Evolutionary conservation across 2,888 invertebrate species (phyloP), one percentile per base, ranked within the genome.

Genomic region (Chydorus sphaericus): DNA sequence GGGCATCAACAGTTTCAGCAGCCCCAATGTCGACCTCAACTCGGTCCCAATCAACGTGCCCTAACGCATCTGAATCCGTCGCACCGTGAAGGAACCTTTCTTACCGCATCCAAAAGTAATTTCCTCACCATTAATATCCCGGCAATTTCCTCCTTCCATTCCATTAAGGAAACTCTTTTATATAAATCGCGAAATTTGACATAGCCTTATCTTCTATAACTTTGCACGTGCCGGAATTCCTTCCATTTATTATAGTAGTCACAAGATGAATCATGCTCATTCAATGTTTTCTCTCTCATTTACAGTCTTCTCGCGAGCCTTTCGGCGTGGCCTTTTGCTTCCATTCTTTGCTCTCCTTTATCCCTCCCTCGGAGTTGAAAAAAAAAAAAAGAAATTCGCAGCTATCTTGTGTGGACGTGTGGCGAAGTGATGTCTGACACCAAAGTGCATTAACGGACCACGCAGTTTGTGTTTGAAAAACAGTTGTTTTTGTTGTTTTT

Each of bases 321-420:
- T n/a, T 44, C 44, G 44, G 44, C 28, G 44, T 44, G 44, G 44
- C 44, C 44, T 44, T 44, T 39, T 39, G 39, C n/a, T n/a, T n/a
- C n/a, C n/a, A n/a, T n/a, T n/a, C n/a, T n/a, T n/a, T n/a, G n/a
- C n/a, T 39, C 39, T 39, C n/a, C 11, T 20, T 26, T 26, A 26
- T 44, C 28, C 28, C 28, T 26, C n/a, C 26, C 44, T 14, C n/a
- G 44, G 26, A 44, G 44, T 28, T 44, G 28, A 20, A 44, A 26
- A 28, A 44, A 23, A 26, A 23, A 18, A 44, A 4, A 44, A 20
- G 44, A 44, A 44, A n/a, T n/a, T n/a, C n/a, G n/a, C n/a, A n/a
- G n/a, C n/a, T n/a, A n/a, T n/a, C n/a, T n/a, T n/a, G n/a, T n/a
- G n/a, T n/a, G 44, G 28, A 44, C 23, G 23, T 26, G 23, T 44